A percentile compares a stretch with the other conserved stretches of the same genome.
Evolutionary conservation across 2,113 vertebrate genomes (phyloP).

Genomic region (Lynx canadensis): DNA sequence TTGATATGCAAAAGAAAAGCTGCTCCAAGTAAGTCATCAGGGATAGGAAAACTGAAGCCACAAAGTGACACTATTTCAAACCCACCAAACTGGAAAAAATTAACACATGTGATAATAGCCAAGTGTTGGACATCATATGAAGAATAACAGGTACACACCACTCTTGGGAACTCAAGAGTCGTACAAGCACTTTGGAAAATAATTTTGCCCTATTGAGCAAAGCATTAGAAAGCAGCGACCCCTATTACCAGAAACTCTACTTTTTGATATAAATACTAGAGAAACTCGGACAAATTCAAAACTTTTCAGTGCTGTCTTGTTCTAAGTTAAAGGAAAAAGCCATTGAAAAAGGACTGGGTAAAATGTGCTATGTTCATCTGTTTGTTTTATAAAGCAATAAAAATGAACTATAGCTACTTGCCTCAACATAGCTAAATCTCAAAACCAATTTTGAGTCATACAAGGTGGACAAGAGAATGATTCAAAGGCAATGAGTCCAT

Average conservation of each 20-base stretch:
- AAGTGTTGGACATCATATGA: neutral
- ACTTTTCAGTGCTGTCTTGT: neutral
- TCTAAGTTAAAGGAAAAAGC: neutral
- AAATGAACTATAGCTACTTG: neutral
- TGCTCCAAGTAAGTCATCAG: neutral
- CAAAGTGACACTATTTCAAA: neutral
- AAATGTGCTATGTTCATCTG: neutral
- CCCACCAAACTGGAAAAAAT: neutral
- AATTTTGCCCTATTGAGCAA: neutral
- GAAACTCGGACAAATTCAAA: neutral
- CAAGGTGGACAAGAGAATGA: neutral
- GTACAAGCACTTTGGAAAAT: neutral
- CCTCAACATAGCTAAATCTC: neutral
- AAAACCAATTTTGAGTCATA: neutral
- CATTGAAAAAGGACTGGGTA: neutral
- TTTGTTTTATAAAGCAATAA: neutral
- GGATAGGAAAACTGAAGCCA: neutral
- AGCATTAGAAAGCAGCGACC: neutral
- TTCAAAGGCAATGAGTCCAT: neutral
- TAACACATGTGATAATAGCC: neutral
- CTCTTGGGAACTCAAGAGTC: neutral
- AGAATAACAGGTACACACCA: neutral
- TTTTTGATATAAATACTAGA: slow-evolving; percentile 33
- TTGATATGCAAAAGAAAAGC: neutral
- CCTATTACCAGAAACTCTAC: neutral